Conservation (phyloP, 2,797 vertebrate species). For the Gastrophryne carolinensis region DNA sequence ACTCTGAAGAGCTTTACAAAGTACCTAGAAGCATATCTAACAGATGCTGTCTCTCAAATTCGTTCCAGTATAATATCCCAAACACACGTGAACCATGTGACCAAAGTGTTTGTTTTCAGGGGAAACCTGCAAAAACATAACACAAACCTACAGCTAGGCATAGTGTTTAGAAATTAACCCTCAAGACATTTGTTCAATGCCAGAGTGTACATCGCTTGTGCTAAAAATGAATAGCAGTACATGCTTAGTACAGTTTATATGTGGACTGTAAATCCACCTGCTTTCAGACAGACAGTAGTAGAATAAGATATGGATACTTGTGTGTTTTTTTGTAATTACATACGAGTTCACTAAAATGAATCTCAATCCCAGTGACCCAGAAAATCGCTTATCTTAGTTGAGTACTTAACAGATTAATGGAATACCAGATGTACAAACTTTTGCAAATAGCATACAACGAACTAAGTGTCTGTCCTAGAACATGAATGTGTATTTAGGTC, state of each 20-base stretch:
- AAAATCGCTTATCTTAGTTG: slow-evolving; percentile 35
- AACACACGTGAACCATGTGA: no score
- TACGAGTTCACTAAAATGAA: slow-evolving; percentile 3
- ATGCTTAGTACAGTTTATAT: neutral
- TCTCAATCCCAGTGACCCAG: slow-evolving; percentile 27
- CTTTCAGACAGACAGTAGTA: neutral
- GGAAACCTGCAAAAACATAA: no score
- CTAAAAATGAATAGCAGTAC: neutral
- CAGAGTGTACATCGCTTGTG: neutral
- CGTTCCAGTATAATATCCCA: no score
- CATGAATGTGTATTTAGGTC: slow-evolving; percentile 23
- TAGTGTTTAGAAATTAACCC: no score
- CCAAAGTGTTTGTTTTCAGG: no score
- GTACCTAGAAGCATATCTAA: no score
- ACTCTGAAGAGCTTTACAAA: no score
- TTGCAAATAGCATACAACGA: slow-evolving; percentile 49
- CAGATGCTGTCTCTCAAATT: no score
- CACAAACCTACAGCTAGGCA: no score
- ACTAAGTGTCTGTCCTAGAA: slow-evolving; percentile 48
- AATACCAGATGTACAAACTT: slow-evolving; percentile 36
- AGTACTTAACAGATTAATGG: slow-evolving; percentile 42
- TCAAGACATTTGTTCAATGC: neutral
- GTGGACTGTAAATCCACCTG: neutral
- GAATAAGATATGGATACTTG: neutral
- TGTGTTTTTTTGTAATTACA: slow-evolving; percentile 11